phyloP scores from a whole-genome alignment of 1,140 invertebrate species.

The Odontomachus brunneus region DNA sequence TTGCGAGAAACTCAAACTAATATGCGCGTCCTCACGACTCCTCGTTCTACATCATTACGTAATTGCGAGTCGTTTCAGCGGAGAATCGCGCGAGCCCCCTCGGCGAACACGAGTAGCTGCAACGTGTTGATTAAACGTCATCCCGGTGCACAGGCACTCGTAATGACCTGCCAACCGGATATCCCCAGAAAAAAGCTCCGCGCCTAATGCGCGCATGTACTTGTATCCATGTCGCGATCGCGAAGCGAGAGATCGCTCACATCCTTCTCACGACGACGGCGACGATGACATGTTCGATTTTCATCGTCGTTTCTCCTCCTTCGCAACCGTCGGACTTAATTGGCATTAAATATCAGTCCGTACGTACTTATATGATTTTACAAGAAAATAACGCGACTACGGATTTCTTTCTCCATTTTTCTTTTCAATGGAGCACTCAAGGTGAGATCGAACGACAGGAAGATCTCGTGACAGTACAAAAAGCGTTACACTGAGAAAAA shows the following conservation, averaged over 20 bases:
- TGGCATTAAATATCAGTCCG: slow-evolving; percentile 58
- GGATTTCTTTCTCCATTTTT: too few relatives aligned
- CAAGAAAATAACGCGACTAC: not conserved
- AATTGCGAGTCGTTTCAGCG: slow-evolving; percentile 36
- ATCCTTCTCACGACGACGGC: slow-evolving; percentile 36
- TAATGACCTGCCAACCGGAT: slow-evolving; percentile 66
- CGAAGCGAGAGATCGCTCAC: slow-evolving; percentile 54
- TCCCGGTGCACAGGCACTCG: slow-evolving; percentile 45
- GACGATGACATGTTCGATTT: slow-evolving; percentile 51
- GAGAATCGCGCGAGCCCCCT: not conserved
- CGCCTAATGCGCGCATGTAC: slow-evolving; percentile 15
- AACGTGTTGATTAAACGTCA: slow-evolving; percentile 67
- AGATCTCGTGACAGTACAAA: not conserved
- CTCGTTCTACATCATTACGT: slow-evolving; percentile 36
- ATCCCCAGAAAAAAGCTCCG: slow-evolving; percentile 29
- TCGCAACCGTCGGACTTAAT: slow-evolving; percentile 60
- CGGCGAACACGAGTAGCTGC: slow-evolving; percentile 55
- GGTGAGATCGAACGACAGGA: not conserved
- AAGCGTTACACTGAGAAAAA: too few relatives aligned
- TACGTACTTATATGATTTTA: not conserved
- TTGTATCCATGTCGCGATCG: slow-evolving; percentile 18
- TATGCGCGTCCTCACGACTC: not conserved
- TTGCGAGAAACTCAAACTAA: not conserved
- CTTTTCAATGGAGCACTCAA: not conserved
- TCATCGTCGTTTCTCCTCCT: slow-evolving; percentile 47